phyloP scores from a whole-genome alignment of 2,113 vertebrate genomes.

The Prunella himalayana region DNA sequence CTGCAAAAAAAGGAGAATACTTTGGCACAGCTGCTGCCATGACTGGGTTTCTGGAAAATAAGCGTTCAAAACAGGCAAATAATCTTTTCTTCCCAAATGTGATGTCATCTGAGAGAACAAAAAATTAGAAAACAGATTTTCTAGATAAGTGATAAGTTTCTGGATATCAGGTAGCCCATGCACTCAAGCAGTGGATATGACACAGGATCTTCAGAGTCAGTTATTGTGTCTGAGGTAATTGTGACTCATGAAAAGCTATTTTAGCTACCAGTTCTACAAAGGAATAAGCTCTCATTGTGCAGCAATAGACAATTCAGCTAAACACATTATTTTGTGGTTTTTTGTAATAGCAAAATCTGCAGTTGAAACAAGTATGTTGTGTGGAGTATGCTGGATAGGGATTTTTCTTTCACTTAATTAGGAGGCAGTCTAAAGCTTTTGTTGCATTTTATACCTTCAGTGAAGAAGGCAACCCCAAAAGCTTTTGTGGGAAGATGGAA shows the following conservation, averaged over 20 bases:
- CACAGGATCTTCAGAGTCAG: background rate
- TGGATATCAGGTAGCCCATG: background rate
- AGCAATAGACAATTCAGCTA: background rate
- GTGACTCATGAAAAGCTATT: background rate
- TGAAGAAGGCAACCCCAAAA: background rate
- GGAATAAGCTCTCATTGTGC: background rate
- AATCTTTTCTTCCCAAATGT: background rate
- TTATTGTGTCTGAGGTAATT: background rate
- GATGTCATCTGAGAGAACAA: background rate
- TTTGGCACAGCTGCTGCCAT: background rate
- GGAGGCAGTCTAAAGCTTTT: background rate
- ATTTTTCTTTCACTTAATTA: background rate
- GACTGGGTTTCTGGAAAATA: background rate
- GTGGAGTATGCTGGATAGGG: rapidly evolving
- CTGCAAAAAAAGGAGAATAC: background rate
- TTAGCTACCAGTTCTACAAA: background rate
- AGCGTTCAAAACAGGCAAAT: background rate
- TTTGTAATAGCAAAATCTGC: background rate
- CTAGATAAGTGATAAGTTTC: background rate
- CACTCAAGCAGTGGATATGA: background rate
- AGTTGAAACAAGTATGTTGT: background rate
- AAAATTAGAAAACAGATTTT: background rate
- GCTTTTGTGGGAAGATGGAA: background rate
- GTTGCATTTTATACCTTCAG: background rate
- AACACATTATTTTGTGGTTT: background rate